phyloP scores from a whole-genome alignment of 2,888 invertebrate genomes.

The Platycheirus albimanus region DNA sequence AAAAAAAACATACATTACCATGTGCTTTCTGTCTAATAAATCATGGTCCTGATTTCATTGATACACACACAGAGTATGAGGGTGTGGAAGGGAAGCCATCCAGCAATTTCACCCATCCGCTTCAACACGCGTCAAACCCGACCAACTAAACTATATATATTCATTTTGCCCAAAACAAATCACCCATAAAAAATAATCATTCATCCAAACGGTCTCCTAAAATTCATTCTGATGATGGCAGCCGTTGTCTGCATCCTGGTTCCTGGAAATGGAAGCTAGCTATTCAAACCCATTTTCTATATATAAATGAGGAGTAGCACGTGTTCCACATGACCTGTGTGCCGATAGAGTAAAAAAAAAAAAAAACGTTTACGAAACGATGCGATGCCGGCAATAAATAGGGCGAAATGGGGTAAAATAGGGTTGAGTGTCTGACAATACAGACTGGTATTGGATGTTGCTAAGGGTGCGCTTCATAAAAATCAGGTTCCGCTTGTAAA shows the following conservation, averaged over 20 bases:
- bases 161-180: constrained; percentile 65
- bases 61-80: constrained; percentile 23
- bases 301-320: constrained; percentile 35
- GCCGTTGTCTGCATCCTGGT: constrained; percentile 27
- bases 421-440: background rate
- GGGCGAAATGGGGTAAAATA: constrained; percentile 8
- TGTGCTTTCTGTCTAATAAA: constrained; percentile 52
- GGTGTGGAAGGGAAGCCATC: constrained; percentile 10
- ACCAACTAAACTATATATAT: constrained; percentile 54
- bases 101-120: constrained; percentile 5
- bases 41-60: constrained; percentile 51
- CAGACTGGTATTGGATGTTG: constrained; percentile 1
- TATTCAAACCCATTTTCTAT: constrained; percentile 13
- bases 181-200: constrained; percentile 71
- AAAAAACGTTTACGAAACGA: constrained; percentile 11
- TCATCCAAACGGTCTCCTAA: constrained; percentile 59
- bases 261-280: too few relatives aligned
- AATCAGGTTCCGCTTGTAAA: constrained; percentile 64
- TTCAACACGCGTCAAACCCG: constrained; percentile 10
- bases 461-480: constrained; percentile 56
- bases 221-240: constrained; percentile 4
- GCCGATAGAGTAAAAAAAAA: constrained; percentile 34
- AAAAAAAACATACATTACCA: too few relatives aligned
- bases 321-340: constrained; percentile 62
- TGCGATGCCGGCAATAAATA: too few relatives aligned